phyloP scores from a whole-genome alignment of 37 sponge, comb jelly and placozoan genomes.

The Axinella damicornis region DNA sequence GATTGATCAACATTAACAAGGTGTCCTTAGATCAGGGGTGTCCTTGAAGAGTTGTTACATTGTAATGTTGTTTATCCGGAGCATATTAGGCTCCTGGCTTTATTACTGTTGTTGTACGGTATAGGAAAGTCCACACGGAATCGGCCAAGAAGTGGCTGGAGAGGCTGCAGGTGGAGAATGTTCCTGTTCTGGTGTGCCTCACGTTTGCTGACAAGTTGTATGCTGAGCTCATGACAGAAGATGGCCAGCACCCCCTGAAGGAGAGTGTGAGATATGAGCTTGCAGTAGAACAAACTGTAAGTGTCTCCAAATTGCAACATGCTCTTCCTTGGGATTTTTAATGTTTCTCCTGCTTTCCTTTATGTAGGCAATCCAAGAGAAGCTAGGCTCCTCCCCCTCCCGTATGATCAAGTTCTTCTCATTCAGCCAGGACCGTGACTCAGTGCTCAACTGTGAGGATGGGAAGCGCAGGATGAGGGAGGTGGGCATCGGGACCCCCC shows the following conservation, averaged over 20 bases:
- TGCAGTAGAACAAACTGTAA: not conserved
- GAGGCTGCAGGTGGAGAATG: constrained; percentile 6
- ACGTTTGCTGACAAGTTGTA: constrained; percentile 67
- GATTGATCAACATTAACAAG: too few species aligned
- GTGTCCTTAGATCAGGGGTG: too few species aligned
- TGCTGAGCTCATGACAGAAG: constrained; percentile 50
- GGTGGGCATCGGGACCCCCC: constrained; percentile 18
- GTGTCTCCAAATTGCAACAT: too few species aligned
- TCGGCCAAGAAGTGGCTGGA: constrained; percentile 53
- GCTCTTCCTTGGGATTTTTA: too few species aligned
- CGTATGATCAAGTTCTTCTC: constrained; percentile 18
- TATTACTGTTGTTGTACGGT: too few species aligned
- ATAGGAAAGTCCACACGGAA: constrained; percentile 50
- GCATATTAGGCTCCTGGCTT: too few species aligned
- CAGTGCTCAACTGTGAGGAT: not conserved
- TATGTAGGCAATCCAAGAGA: constrained; percentile 19
- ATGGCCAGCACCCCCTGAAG: not conserved
- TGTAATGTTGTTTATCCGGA: too few species aligned
- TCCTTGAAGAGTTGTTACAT: too few species aligned
- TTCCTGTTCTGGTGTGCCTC: constrained; percentile 50
- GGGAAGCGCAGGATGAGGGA: constrained; percentile 13
- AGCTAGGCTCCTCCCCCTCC: not conserved
- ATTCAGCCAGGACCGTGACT: constrained; percentile 25
- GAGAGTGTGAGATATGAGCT: not conserved
- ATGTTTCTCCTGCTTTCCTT: too few species aligned